A percentile compares a stretch with the other conserved stretches of the same genome.
Conservation (phyloP, 1,140 invertebrate genomes). For the Aphis gossypii region DNA sequence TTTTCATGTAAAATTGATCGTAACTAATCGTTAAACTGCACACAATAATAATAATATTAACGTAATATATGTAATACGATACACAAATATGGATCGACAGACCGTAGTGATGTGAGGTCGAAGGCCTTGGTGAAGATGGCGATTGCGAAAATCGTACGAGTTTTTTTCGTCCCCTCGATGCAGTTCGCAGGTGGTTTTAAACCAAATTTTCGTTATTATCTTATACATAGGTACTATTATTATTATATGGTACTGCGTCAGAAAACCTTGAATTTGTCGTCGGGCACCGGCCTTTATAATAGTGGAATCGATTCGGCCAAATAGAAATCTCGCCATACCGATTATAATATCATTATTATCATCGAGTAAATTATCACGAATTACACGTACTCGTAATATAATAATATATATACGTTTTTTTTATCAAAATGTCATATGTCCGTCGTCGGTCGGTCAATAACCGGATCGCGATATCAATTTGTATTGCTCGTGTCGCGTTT, state of each 20-base stretch:
- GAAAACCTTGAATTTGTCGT: constrained; percentile 36
- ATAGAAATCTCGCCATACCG: not conserved
- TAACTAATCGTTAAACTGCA: constrained; percentile 52
- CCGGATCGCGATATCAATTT: not conserved
- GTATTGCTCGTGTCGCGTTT: not conserved
- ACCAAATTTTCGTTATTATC: not conserved
- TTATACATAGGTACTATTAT: not conserved
- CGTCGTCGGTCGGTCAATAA: constrained; percentile 24
- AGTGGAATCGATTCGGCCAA: not conserved
- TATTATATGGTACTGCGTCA: not conserved
- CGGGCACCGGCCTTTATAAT: constrained; percentile 52
- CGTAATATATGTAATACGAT: not conserved
- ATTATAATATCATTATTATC: not conserved
- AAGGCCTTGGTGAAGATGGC: constrained; percentile 17
- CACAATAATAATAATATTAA: not conserved
- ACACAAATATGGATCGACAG: not conserved
- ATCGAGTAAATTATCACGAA: not conserved
- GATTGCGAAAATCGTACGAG: constrained; percentile 27
- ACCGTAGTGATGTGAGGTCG: constrained; percentile 29
- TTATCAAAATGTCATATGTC: not conserved
- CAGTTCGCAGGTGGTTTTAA: not conserved
- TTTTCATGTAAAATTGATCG: constrained; percentile 47
- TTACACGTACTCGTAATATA: not conserved
- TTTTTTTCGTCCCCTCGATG: not conserved
- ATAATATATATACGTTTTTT: not conserved